A percentile compares a stretch with the other conserved stretches of the same genome.
phyloP scores from a whole-genome alignment of 2,113 vertebrate species.

The Thunnus maccoyii region DNA sequence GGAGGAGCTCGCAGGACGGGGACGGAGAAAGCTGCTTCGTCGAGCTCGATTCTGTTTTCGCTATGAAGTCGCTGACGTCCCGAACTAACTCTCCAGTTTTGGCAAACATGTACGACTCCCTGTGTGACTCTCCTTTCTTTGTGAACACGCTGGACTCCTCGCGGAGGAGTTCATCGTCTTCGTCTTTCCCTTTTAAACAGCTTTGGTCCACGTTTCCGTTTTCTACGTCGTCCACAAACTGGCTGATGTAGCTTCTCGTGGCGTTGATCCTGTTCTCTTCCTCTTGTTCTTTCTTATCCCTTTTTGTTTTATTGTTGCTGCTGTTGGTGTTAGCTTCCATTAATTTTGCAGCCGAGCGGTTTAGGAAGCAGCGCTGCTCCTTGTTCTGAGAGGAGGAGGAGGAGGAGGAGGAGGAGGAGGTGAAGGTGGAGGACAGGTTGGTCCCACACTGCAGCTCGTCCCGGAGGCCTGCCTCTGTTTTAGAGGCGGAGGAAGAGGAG shows the following conservation, averaged over 20 bases:
- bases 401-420: constrained; percentile 34
- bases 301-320: constrained; percentile 68
- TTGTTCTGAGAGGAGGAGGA: constrained; percentile 64
- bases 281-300: constrained; percentile 17
- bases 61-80: constrained; percentile 70
- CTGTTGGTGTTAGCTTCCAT: constrained; percentile 67
- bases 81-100: constrained; percentile 77
- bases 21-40: constrained; percentile 65
- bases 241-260: constrained; percentile 81
- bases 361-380: constrained; percentile 84
- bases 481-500: constrained; percentile 74
- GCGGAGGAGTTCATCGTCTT: constrained; percentile 82
- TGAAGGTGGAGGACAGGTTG: constrained; percentile 76
- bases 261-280: constrained; percentile 65
- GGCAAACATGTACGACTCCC: constrained; percentile 68
- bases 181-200: constrained; percentile 67
- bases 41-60: constrained; percentile 72
- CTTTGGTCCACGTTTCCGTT: constrained; percentile 93
- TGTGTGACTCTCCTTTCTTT: constrained; percentile 77
- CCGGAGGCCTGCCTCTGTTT: constrained; percentile 85
- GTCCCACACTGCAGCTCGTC: constrained; percentile 89
- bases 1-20: constrained; percentile 54
- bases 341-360: constrained; percentile 76
- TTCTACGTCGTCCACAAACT: constrained; percentile 94
- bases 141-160: constrained; percentile 82